Conservation (phyloP, 2,113 vertebrate species). For the Stegostoma tigrinum region DNA sequence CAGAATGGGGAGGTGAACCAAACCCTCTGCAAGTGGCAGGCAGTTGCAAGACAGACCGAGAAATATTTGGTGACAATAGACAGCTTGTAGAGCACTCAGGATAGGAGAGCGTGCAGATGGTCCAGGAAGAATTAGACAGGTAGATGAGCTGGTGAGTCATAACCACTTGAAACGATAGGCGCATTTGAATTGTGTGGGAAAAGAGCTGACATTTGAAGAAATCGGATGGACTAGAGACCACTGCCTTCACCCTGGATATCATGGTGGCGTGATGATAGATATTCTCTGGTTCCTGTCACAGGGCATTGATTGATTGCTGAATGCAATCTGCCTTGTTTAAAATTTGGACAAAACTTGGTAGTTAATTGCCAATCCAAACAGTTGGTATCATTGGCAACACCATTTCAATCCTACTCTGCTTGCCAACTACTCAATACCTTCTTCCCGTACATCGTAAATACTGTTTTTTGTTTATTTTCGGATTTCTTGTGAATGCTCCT, state of each 20-base stretch:
- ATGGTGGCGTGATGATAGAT: neutral
- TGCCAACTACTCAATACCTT: too few species aligned
- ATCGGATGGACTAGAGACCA: neutral
- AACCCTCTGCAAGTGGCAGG: neutral
- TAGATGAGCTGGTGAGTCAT: neutral
- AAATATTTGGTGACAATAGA: neutral
- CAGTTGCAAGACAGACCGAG: neutral
- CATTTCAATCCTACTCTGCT: too few species aligned
- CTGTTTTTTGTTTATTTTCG: too few species aligned
- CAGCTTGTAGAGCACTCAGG: neutral
- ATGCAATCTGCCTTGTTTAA: too few species aligned
- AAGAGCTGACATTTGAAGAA: neutral
- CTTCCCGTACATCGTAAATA: too few species aligned
- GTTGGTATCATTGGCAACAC: too few species aligned
- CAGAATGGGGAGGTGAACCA: neutral
- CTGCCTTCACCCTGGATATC: neutral
- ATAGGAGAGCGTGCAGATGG: neutral
- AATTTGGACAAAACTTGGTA: too few species aligned
- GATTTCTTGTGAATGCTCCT: too few species aligned
- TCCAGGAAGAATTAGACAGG: neutral
- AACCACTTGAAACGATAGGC: neutral
- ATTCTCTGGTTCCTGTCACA: too few species aligned
- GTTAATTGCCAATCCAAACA: too few species aligned
- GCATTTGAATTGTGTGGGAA: neutral
- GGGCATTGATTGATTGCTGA: too few species aligned